Base-by-base conservation (phyloP, 2,113 vertebrate genomes). In the Lepidothrix coronata region DNA sequence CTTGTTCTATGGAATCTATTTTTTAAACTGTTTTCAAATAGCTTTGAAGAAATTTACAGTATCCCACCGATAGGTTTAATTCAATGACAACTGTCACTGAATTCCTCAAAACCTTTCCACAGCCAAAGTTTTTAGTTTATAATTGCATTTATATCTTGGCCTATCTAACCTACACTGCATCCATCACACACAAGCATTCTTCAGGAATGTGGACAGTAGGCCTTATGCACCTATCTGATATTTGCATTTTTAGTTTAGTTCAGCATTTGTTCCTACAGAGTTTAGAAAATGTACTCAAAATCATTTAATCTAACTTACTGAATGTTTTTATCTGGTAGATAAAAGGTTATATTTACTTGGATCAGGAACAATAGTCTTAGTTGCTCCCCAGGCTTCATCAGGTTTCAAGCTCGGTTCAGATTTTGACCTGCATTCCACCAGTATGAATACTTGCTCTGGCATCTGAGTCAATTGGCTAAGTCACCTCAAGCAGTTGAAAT, bases 381-480 rank as follows among this genome's bases (percentile, higher is more conserved):
- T 48, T 74, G 51, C 13, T 63, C 33, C 30, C 75, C 63, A 83
- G 3, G 85, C 59, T 88, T 79, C 75, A 85, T 86, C 37, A 80
- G 51, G 72, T 90, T 95, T 95, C 46, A 54, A 22, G 39, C 70
- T 91, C 12, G 30, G 57, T 78, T 61, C 31, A 76, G 39, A 88
- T 94, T 88, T 84, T 83, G 68, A 88, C 37, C 88, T 71, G 73
- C 49, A 72, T 96, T 94, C 76, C 57, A 74, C 35, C 30, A 24
- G 41, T 55, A 88, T 95, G 92, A 94, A 44, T 74, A 71, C 16
- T 84, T 88, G 43, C 48, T 93, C 43, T 81, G 92, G 79, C 39
- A 93, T 52, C 43, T 85, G 30, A 93, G 14, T 37, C 4, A 1
- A 15, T 59, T 81, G 74, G 68, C 43, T 81, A 44, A 84, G 24